A percentile compares a stretch with the other conserved stretches of the same genome.
Conservation (phyloP, 1,140 invertebrate genomes). For the Drosophila elegans region DNA sequence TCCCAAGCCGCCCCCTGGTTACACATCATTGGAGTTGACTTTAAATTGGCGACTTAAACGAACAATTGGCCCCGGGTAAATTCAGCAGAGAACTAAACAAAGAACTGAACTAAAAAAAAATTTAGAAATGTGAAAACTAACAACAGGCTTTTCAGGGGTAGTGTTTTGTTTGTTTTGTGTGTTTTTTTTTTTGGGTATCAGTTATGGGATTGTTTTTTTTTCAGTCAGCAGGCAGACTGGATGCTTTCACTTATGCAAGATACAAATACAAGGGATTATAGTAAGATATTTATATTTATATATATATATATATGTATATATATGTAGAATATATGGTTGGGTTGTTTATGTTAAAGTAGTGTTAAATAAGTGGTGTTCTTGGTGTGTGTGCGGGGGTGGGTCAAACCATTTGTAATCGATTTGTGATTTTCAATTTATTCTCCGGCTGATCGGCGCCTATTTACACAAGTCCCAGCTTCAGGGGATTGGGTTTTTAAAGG, state of each 20-base stretch:
- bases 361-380: slow-evolving; percentile 7
- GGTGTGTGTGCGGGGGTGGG: slow-evolving; percentile 2
- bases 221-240: slow-evolving; percentile 45
- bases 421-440: slow-evolving; percentile 21
- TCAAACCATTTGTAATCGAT: slow-evolving; percentile 21
- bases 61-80: slow-evolving; percentile 34
- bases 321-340: slow-evolving; percentile 10
- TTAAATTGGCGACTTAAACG: slow-evolving; percentile 57
- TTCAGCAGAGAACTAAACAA: slow-evolving; percentile 27
- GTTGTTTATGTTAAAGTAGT: slow-evolving; percentile 8
- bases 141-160: slow-evolving; percentile 34
- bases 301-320: slow-evolving; percentile 11
- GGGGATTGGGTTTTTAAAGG: neutral
- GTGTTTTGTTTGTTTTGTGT: slow-evolving; percentile 27
- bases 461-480: slow-evolving; percentile 31
- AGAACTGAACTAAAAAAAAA: slow-evolving; percentile 16
- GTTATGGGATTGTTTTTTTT: slow-evolving; percentile 5
- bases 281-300: slow-evolving; percentile 39
- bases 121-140: slow-evolving; percentile 44
- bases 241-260: slow-evolving; percentile 53
- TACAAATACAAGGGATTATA: slow-evolving; percentile 48
- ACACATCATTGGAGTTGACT: slow-evolving; percentile 59
- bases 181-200: slow-evolving; percentile 16
- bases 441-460: slow-evolving; percentile 20
- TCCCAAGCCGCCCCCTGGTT: slow-evolving; percentile 1